Percentiles rank a stretch among this genome's conserved stretches.
phyloP scores from a whole-genome alignment of 2,113 vertebrate genomes.

The Psammodynastes pulverulentus region DNA sequence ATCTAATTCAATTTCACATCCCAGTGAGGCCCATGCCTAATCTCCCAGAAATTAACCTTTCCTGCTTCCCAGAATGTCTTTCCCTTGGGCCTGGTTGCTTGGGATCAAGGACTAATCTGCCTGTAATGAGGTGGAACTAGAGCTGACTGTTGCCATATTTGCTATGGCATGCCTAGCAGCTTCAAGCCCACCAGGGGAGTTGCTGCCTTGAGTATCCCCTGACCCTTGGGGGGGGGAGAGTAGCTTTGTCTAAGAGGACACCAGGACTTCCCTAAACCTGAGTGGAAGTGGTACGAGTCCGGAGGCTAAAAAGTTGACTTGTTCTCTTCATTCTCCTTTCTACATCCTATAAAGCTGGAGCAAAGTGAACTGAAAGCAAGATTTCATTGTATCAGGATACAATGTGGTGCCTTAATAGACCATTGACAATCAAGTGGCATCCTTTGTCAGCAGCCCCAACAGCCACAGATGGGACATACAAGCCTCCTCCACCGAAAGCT shows the following conservation, averaged over 20 bases:
- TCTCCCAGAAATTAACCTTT: constrained; percentile 57
- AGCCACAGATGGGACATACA: not conserved
- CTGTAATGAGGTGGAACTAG: constrained; percentile 19
- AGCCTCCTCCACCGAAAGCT: not conserved
- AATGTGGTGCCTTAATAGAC: not conserved
- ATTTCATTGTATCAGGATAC: not conserved
- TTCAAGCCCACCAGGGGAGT: not conserved
- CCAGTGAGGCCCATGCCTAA: constrained; percentile 39
- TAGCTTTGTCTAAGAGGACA: not conserved
- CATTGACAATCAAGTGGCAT: not conserved
- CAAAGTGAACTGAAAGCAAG: not conserved
- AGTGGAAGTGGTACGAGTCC: not conserved
- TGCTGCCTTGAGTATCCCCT: not conserved
- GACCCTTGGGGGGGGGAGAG: not conserved
- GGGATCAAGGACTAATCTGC: constrained; percentile 38
- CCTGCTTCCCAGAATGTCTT: not conserved
- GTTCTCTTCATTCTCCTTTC: not conserved
- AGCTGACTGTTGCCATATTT: not conserved
- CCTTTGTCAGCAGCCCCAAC: not conserved
- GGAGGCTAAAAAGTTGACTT: not conserved
- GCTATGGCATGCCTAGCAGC: constrained; percentile 3
- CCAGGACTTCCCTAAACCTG: not conserved
- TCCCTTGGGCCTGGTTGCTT: not conserved
- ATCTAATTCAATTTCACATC: constrained; percentile 48
- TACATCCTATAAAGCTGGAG: not conserved